phyloP scores from a whole-genome alignment of 2,888 invertebrate genomes.

The Aphidoletes aphidimyza region DNA sequence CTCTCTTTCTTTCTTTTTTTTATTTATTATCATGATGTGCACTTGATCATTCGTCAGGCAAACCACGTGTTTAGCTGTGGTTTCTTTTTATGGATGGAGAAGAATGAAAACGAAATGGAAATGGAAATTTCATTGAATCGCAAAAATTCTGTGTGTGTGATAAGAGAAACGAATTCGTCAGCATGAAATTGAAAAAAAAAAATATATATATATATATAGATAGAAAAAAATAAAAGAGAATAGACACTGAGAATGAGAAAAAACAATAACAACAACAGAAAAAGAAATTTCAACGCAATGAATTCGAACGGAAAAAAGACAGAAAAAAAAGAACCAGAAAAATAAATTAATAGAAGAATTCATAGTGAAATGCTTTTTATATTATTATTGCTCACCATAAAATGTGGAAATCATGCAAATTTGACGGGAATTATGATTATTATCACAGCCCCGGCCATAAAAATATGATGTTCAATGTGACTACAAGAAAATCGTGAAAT shows the following conservation, averaged over 20 bases:
- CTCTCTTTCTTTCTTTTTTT: neutral
- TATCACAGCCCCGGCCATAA: slow-evolving; percentile 22
- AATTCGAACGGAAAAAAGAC: neutral
- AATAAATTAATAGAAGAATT: slow-evolving; percentile 28
- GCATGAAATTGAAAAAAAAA: too few species aligned
- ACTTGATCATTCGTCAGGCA: slow-evolving; percentile 28
- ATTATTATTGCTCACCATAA: neutral
- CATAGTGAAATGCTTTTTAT: neutral
- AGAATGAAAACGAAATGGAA: too few species aligned
- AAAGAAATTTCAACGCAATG: neutral
- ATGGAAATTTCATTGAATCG: too few species aligned
- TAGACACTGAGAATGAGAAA: too few species aligned
- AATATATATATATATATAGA: neutral
- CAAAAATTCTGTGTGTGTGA: too few species aligned
- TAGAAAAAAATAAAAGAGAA: neutral
- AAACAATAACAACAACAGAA: neutral
- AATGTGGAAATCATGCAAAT: slow-evolving; percentile 44
- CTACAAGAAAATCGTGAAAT: neutral
- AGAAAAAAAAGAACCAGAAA: neutral
- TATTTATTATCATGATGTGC: slow-evolving; percentile 33
- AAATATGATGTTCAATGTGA: slow-evolving; percentile 29
- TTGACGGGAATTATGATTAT: slow-evolving; percentile 22
- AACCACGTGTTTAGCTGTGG: too few species aligned
- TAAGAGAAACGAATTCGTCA: too few species aligned
- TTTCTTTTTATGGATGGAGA: too few species aligned